A percentile compares a stretch with the other conserved stretches of the same genome.
These are phyloP conservation scores for Dusona sp. DNA, from an alignment of 2,888 invertebrate genomes.

Conservation along the genomic window DNA sequence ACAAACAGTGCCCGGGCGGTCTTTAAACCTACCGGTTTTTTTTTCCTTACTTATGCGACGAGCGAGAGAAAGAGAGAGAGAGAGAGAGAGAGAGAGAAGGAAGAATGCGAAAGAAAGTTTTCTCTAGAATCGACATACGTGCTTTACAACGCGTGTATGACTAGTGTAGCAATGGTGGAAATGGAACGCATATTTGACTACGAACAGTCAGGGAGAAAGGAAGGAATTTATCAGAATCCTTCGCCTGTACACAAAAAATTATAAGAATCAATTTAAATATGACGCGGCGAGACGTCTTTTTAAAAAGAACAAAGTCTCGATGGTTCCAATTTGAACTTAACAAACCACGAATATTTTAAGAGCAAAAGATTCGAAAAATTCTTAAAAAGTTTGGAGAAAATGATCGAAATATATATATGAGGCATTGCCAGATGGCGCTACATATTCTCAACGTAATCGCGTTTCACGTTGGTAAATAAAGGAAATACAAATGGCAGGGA, in stretches of 20 bases:
- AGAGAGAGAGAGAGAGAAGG: background rate
- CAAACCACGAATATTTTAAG: background rate
- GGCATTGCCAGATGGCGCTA: background rate
- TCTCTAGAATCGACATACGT: conserved; percentile 1
- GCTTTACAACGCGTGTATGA: background rate
- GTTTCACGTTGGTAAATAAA: conserved; percentile 12
- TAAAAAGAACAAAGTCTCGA: background rate
- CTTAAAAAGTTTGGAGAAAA: background rate
- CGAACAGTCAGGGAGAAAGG: background rate
- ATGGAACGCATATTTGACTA: background rate
- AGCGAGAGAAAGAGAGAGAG: conserved; percentile 26
- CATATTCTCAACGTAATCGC: background rate
- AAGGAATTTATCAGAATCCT: background rate
- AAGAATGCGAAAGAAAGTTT: conserved; percentile 37
- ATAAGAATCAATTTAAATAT: background rate
- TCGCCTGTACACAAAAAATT: background rate
- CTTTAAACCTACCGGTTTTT: conserved; percentile 71
- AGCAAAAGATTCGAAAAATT: background rate
- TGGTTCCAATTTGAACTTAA: background rate
- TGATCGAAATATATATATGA: background rate
- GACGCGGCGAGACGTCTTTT: background rate
- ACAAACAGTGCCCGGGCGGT: too few relatives aligned
- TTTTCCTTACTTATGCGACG: conserved; percentile 44
- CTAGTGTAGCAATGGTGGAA: background rate
- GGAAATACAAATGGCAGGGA: background rate